These are phyloP conservation scores for Tiphia femorata DNA, from an alignment of 2,888 invertebrate genomes.

Conservation along the genomic window DNA sequence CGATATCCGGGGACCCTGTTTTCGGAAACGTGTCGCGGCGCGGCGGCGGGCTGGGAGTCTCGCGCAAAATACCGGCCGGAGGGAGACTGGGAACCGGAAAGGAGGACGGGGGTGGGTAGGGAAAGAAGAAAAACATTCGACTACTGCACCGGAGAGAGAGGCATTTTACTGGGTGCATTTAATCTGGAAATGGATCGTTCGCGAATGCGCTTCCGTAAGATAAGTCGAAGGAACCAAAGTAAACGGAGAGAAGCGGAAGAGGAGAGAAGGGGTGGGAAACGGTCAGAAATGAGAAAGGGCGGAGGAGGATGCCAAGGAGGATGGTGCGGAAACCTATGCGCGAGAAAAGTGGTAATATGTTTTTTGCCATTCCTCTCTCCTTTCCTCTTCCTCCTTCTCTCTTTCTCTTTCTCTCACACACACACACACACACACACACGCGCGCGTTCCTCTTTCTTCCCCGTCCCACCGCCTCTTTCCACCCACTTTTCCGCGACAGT, in stretches of 20 bases:
- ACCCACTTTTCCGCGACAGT: background rate
- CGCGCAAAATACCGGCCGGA: too few relatives aligned
- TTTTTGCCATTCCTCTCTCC: background rate
- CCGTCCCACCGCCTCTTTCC: background rate
- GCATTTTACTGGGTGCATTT: slow-evolving; percentile 66
- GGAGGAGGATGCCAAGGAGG: slow-evolving; percentile 2
- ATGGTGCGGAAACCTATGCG: background rate
- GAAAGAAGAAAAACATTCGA: slow-evolving; percentile 18
- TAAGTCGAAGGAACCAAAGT: slow-evolving; percentile 41
- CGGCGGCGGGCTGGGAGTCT: too few relatives aligned
- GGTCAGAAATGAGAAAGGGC: slow-evolving; percentile 20
- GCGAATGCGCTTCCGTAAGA: slow-evolving; percentile 56
- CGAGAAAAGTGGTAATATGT: background rate
- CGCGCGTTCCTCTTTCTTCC: background rate
- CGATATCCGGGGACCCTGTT: too few relatives aligned
- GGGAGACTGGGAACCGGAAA: slow-evolving; percentile 15
- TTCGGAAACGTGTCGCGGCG: too few relatives aligned
- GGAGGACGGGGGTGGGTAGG: slow-evolving; percentile 7
- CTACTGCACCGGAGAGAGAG: slow-evolving; percentile 48
- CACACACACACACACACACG: background rate
- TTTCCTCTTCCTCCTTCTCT: background rate
- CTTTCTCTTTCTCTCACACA: background rate
- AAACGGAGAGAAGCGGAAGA: slow-evolving; percentile 33
- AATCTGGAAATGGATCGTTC: slow-evolving; percentile 67
- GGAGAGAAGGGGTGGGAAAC: slow-evolving; percentile 19